These are phyloP conservation scores for Itoplectis maculator DNA, from an alignment of 2,888 invertebrate genomes.

Conservation along the genomic window DNA sequence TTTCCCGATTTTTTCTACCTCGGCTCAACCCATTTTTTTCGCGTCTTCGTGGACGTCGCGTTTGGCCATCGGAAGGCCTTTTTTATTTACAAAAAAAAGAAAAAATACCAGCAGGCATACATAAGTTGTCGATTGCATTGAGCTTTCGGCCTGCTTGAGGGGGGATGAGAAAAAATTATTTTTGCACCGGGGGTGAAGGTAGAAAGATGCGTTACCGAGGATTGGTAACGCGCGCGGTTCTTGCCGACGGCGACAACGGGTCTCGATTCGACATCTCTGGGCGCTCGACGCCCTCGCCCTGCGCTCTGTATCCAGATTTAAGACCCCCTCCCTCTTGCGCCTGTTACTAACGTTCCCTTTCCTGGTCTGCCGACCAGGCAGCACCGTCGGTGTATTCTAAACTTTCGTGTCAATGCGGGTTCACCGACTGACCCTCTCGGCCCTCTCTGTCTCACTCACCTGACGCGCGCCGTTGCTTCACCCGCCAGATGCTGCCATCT, in stretches of 20 bases:
- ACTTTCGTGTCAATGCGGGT: slow-evolving; percentile 12
- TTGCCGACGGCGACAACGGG: slow-evolving; percentile 63
- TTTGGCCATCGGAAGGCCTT: background rate
- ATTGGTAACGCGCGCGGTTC: slow-evolving; percentile 51
- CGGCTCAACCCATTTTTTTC: background rate
- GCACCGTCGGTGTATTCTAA: slow-evolving; percentile 33
- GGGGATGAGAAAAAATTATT: background rate
- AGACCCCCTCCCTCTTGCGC: background rate
- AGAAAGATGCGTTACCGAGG: slow-evolving; percentile 69
- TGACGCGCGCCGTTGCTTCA: slow-evolving; percentile 46
- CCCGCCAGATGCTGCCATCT: slow-evolving; percentile 83
- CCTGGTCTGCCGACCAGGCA: no score
- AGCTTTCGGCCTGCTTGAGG: background rate
- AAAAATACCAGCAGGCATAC: background rate
- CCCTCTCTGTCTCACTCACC: slow-evolving; percentile 14
- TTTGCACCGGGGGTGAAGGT: background rate
- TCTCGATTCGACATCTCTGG: slow-evolving; percentile 28
- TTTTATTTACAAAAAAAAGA: background rate
- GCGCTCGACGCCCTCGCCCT: slow-evolving; percentile 11
- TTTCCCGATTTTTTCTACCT: background rate
- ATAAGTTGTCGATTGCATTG: background rate
- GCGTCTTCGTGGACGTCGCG: slow-evolving; percentile 6
- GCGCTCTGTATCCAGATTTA: slow-evolving; percentile 7
- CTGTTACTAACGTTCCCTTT: background rate
- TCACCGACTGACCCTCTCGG: slow-evolving; percentile 19